Conservation (phyloP, 1,140 invertebrate genomes). For the Drosophila nebulosa region DNA sequence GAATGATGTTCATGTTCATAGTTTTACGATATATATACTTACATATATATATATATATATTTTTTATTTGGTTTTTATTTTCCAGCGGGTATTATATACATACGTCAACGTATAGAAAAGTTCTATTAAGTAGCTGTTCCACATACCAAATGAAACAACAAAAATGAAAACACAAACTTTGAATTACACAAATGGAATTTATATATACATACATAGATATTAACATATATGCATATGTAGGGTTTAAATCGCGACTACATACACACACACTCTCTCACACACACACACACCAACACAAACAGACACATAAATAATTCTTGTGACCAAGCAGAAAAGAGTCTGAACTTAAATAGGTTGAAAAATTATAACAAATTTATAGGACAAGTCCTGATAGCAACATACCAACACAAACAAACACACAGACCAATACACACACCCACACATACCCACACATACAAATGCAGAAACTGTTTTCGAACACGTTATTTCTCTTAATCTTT, state of each 20-base stretch:
- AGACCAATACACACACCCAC: background rate
- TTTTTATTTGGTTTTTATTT: slow-evolving; percentile 33
- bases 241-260: slow-evolving; percentile 17
- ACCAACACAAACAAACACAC: background rate
- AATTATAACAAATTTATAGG: slow-evolving; percentile 17
- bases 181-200: slow-evolving; percentile 26
- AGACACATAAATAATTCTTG: slow-evolving; percentile 48
- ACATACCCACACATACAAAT: background rate
- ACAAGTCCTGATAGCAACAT: background rate
- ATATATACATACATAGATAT: slow-evolving; percentile 46
- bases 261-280: background rate
- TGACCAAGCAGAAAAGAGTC: slow-evolving; percentile 75
- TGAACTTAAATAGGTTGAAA: slow-evolving; percentile 73
- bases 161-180: slow-evolving; percentile 4
- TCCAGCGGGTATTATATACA: slow-evolving; percentile 29
- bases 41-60: slow-evolving; percentile 28
- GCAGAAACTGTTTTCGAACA: background rate
- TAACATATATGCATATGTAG: slow-evolving; percentile 28
- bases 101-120: slow-evolving; percentile 15
- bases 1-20: slow-evolving; percentile 1
- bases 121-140: slow-evolving; percentile 21
- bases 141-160: slow-evolving; percentile 8
- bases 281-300: slow-evolving; percentile 16
- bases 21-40: background rate
- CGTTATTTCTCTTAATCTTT: slow-evolving; percentile 2